Base-by-base conservation (phyloP, 2,888 invertebrate species). In the Hartigia nigra region DNA sequence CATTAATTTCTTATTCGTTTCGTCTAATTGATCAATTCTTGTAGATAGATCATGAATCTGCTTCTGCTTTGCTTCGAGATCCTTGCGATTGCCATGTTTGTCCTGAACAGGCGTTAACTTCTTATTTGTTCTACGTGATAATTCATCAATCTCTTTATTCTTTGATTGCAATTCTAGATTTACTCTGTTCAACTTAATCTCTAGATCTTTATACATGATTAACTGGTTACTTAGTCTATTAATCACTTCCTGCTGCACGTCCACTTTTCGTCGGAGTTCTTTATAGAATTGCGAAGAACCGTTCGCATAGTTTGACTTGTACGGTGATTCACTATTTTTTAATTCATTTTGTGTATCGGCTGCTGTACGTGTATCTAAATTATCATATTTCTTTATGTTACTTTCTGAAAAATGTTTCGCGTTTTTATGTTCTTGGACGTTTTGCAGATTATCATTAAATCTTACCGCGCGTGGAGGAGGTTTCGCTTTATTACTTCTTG, bases 1-100 rank as follows among this genome's bases (percentile, higher is more conserved):
- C 85, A 87, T 87, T 31, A 91, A 77, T 74, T 87, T 88, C 70
- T 89, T 90, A 79, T 89, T 89, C 4, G 83, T 83, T 9, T 87
- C 87, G 75, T 89, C 88, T n/a, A 90, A 80, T 75, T 86, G 84
- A 72, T 85, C 86, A 4, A 90, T 81, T 77, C 85, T 86, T 37
- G 82, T 85, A 4, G 86, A 86, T 12, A 90, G 81, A 77, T 90
- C 88, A 34, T 84, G 82, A 9, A 88, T 83, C 31, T 87, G 70
- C 23, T 82, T 83, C 12, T 88, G 85, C 70, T 84, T 85, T 0
- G 80, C 39, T 32, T 79, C 74, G 23, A 9, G 14, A 23, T 76
- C 76, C 9, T 39, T 70, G 23, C 55, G 70, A 31, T 12, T 70
- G 32, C 35, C n/a, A 12, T 36, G 23, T 69, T 39, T 36, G n/a